Base-by-base conservation (phyloP, 2,113 vertebrate species). In the Otocyon megalotis region DNA sequence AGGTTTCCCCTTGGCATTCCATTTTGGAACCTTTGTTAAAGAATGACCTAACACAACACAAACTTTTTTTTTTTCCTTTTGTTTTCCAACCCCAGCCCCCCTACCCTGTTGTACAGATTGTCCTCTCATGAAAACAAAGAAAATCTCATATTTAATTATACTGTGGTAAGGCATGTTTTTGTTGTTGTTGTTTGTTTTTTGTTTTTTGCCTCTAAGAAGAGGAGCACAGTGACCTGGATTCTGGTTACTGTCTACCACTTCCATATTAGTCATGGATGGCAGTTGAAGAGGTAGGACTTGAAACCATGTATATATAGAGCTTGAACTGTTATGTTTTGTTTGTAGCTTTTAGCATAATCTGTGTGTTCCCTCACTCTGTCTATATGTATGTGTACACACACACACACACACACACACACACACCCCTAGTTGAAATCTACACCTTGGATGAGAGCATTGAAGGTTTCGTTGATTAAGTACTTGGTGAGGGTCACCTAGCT, bases 1-100 rank as follows among this genome's bases (percentile, higher is more conserved):
- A 67, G 56, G 12, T 19, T 94, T 81, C 30, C 43, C 26, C 24
- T 74, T 63, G 71, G 82, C 30, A 4, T 83, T 69, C 28, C 28
- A 43, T 76, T 92, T 74, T 50, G 65, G 22, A 81, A 74, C 63
- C 10, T 65, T 96, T 82, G 90, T 90, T 53, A 96, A 83, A 92
- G 71, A 54, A 74, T 60, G 72, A 60, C 43, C 26, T 50, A 15
- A 69, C 19, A 0, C 48, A 80, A 72, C 15, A 77, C 17, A 24
- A 62, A 53, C 20, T 0, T 63, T 3, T 17, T 56, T 28, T 76
- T 58, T 65, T 17, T 10, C 4, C 54, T 4, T 86, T 32, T 56
- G 54, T 72, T 19, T 83, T 58, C 32, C 2, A 3, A 3, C 16
- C 16, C 50, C 9, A 14, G 28, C 28, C 15, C 0, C 35, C 69